Evolutionary conservation across 2,797 vertebrate species (phyloP).

Genomic region (Arnoldichthys spilopterus): DNA sequence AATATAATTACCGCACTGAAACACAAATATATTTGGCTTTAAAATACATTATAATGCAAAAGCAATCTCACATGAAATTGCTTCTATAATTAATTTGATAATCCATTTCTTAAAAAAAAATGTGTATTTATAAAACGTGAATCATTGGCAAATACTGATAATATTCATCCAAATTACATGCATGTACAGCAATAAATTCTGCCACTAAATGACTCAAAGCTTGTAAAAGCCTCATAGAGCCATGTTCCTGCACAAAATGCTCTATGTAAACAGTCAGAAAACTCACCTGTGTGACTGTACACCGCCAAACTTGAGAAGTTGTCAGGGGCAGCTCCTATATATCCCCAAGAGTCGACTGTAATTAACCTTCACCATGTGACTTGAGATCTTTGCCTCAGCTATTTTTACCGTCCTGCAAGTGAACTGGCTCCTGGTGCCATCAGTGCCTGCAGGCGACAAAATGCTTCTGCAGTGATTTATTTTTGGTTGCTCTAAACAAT

Average conservation of each 20-base stretch:
- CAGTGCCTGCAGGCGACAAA: slow-evolving; percentile 8
- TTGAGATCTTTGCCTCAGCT: slow-evolving; percentile 33
- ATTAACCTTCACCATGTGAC: slow-evolving; percentile 56
- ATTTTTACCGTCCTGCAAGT: slow-evolving; percentile 47
- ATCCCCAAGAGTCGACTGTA: slow-evolving; percentile 53
- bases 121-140: slow-evolving; percentile 25
- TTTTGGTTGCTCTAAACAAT: slow-evolving; percentile 5
- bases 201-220: slow-evolving; percentile 8
- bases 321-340: slow-evolving; percentile 46
- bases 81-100: slow-evolving; percentile 35
- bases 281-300: slow-evolving; percentile 38
- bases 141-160: slow-evolving; percentile 19
- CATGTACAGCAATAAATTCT: slow-evolving; percentile 22
- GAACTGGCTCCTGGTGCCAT: slow-evolving; percentile 10
- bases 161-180: slow-evolving; percentile 33
- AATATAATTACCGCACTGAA: not conserved
- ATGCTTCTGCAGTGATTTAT: slow-evolving; percentile 18
- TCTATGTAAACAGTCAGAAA: slow-evolving; percentile 5
- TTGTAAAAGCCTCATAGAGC: slow-evolving; percentile 5
- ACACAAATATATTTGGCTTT: slow-evolving; percentile 2
- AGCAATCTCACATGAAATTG: slow-evolving; percentile 37
- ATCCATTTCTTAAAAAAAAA: slow-evolving; percentile 4
- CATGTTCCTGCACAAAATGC: not conserved
- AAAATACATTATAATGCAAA: slow-evolving; percentile 11
- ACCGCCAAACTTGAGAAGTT: slow-evolving; percentile 39